These are phyloP conservation scores for Salvelinus alpinus DNA, from an alignment of 2,113 vertebrate genomes.

Conservation along the genomic window DNA sequence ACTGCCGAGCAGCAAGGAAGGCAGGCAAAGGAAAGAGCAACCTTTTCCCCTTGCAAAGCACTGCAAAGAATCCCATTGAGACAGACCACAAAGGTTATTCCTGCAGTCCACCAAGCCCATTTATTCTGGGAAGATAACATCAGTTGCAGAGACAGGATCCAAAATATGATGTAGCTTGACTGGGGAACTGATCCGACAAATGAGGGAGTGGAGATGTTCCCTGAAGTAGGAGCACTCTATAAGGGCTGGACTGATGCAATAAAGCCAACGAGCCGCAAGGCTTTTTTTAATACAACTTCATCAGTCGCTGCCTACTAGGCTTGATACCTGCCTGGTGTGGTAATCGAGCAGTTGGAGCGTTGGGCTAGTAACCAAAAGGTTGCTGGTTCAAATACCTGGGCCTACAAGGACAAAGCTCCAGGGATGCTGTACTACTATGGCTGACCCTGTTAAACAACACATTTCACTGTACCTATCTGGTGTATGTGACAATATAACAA, in stretches of 20 bases:
- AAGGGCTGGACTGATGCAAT: constrained; percentile 18
- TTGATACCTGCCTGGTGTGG: no score
- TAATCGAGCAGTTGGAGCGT: no score
- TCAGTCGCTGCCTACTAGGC: neutral
- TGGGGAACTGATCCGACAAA: constrained; percentile 32
- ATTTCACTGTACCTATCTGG: no score
- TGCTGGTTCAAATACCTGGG: no score
- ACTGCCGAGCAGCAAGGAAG: constrained; percentile 34
- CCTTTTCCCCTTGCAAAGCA: constrained; percentile 35
- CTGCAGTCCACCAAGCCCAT: constrained; percentile 43
- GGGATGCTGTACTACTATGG: no score
- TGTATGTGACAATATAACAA: no score
- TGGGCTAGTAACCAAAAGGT: no score
- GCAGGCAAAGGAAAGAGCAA: constrained; percentile 36
- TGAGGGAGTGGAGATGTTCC: constrained; percentile 28
- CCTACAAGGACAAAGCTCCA: no score
- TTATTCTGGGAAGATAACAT: constrained; percentile 55
- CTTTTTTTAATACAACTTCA: constrained; percentile 53
- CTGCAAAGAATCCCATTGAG: constrained; percentile 45
- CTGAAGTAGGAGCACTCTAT: neutral
- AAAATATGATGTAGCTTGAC: constrained; percentile 30
- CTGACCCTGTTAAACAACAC: no score
- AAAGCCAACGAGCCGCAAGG: constrained; percentile 47
- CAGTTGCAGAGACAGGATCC: constrained; percentile 23
- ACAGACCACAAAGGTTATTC: constrained; percentile 43